These are phyloP conservation scores for Oxyteleia sp. DNA, from an alignment of 2,888 invertebrate species.

Conservation along the genomic window DNA sequence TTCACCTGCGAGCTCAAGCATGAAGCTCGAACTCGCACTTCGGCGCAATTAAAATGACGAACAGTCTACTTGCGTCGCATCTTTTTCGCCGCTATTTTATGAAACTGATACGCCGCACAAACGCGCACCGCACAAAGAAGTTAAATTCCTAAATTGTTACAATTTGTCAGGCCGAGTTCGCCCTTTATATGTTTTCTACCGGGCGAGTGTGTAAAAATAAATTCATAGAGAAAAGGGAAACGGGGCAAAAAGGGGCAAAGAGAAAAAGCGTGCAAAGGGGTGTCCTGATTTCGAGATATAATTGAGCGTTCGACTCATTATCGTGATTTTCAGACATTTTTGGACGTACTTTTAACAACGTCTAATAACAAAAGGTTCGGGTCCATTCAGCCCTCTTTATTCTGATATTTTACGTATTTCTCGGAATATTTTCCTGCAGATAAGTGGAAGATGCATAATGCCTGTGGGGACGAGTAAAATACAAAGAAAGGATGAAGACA, in stretches of 20 bases:
- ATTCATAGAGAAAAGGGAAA: neutral
- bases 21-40: too few relatives aligned
- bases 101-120: slow-evolving; percentile 19
- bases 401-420: slow-evolving; percentile 65
- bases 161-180: slow-evolving; percentile 31
- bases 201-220: slow-evolving; percentile 8
- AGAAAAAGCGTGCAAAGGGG: neutral
- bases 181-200: slow-evolving; percentile 20
- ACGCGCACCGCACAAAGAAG: slow-evolving; percentile 14
- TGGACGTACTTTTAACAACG: slow-evolving; percentile 40
- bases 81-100: slow-evolving; percentile 2
- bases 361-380: slow-evolving; percentile 53
- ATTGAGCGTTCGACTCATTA: slow-evolving; percentile 58
- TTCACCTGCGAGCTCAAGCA: too few relatives aligned
- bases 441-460: slow-evolving; percentile 81
- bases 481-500: slow-evolving; percentile 77
- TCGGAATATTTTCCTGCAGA: slow-evolving; percentile 79
- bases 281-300: slow-evolving; percentile 38
- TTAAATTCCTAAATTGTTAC: slow-evolving; percentile 24
- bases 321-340: slow-evolving; percentile 50
- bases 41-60: slow-evolving; percentile 4
- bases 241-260: neutral
- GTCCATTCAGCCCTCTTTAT: slow-evolving; percentile 55
- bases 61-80: neutral
- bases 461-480: slow-evolving; percentile 75